Percentiles rank a stretch among this genome's conserved stretches.
These are phyloP conservation scores for Gopherus flavomarginatus DNA, from an alignment of 2,113 vertebrate species.

Conservation along the genomic window DNA sequence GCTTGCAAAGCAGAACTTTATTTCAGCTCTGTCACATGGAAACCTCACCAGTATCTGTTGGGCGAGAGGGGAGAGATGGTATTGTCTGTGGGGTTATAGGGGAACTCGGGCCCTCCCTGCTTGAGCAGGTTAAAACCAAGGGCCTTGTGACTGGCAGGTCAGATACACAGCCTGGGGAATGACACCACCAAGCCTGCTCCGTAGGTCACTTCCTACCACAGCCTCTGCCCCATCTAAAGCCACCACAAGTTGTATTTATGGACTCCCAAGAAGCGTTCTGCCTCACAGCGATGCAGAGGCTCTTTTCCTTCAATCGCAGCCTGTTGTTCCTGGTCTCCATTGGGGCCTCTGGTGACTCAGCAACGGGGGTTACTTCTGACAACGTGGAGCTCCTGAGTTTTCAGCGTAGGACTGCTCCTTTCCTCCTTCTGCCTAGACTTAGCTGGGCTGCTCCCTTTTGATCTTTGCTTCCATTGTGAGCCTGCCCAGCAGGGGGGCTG, in stretches of 20 bases:
- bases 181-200: neutral
- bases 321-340: neutral
- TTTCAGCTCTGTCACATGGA: neutral
- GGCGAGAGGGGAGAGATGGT: neutral
- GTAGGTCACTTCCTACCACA: neutral
- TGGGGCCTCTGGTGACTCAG: neutral
- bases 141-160: neutral
- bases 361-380: neutral
- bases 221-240: neutral
- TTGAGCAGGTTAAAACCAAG: neutral
- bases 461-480: neutral
- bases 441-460: neutral
- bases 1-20: neutral
- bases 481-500: too few species aligned
- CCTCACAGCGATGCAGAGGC: neutral
- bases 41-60: neutral
- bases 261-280: neutral
- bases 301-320: too few species aligned
- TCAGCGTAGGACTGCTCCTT: neutral
- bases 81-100: neutral
- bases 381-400: neutral
- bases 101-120: neutral
- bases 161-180: neutral
- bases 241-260: neutral
- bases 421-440: neutral